Conservation (phyloP, 2,888 invertebrate genomes). For the Agonopterix heracliana region DNA sequence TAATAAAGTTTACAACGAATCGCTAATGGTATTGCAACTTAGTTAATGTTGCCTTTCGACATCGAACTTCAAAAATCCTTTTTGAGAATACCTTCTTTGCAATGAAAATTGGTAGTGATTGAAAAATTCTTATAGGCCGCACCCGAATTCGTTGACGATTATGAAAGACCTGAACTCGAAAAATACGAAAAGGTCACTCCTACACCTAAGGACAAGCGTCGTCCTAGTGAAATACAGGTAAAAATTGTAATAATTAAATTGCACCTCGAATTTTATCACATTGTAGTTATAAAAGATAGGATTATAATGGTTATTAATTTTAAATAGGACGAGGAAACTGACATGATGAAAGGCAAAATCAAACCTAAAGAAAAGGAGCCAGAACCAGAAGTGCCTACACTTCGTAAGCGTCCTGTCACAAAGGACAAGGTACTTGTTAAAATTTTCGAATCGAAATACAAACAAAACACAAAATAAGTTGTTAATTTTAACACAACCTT, state of each 20-base stretch:
- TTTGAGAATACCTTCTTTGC: too few relatives aligned
- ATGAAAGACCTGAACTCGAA: constrained; percentile 82
- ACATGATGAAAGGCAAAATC: constrained; percentile 67
- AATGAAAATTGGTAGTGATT: neutral
- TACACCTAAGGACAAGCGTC: constrained; percentile 60
- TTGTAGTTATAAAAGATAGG: neutral
- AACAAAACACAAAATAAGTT: constrained; percentile 5
- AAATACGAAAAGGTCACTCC: constrained; percentile 77
- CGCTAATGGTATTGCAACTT: too few relatives aligned
- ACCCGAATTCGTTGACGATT: constrained; percentile 79
- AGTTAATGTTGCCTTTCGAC: too few relatives aligned
- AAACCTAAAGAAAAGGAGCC: constrained; percentile 64
- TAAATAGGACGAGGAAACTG: constrained; percentile 53
- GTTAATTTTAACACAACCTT: constrained; percentile 3
- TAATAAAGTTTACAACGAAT: too few relatives aligned
- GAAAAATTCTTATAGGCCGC: constrained; percentile 41
- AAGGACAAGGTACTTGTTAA: constrained; percentile 57
- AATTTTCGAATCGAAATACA: neutral
- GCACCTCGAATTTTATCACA: neutral
- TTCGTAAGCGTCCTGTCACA: constrained; percentile 58
- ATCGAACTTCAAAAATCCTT: too few relatives aligned
- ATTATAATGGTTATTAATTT: constrained; percentile 15
- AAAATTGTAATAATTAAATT: constrained; percentile 2
- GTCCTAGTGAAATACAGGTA: constrained; percentile 61
- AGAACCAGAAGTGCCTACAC: constrained; percentile 58